Percentiles rank a stretch among this genome's conserved stretches.
These are phyloP conservation scores for Sthenelais limicola DNA, from an alignment of 2,888 invertebrate species.

Conservation along the genomic window DNA sequence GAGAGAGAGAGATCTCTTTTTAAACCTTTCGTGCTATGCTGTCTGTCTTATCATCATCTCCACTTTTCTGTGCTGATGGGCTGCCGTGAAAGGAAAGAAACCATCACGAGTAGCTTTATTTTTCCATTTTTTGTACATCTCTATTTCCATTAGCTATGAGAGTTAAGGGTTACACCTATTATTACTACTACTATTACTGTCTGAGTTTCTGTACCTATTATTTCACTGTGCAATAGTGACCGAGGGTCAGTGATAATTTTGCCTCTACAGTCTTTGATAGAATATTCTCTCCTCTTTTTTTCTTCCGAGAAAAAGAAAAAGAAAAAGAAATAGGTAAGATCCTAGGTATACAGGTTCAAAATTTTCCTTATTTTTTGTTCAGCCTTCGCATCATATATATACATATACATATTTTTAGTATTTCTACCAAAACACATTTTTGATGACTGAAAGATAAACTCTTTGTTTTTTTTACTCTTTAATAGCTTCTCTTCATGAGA, in stretches of 20 bases:
- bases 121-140: no score
- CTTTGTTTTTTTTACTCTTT: slow-evolving; percentile 2
- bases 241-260: slow-evolving; percentile 29
- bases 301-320: slow-evolving; percentile 38
- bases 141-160: no score
- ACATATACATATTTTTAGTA: slow-evolving; percentile 24
- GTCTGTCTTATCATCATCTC: no score
- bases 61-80: no score
- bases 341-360: slow-evolving; percentile 38
- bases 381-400: slow-evolving; percentile 34
- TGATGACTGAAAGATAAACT: slow-evolving; percentile 17
- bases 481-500: slow-evolving; percentile 18
- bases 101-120: no score
- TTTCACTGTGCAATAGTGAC: no score
- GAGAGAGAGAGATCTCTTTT: no score
- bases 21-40: no score
- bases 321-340: slow-evolving; percentile 39
- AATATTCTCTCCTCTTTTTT: slow-evolving; percentile 36
- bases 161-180: no score
- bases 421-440: slow-evolving; percentile 24
- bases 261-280: slow-evolving; percentile 40
- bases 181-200: no score
- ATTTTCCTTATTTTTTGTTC: slow-evolving; percentile 39
- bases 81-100: no score
- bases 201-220: no score